A percentile compares a stretch with the other conserved stretches of the same genome.
These are phyloP conservation scores for Mactromeris polynyma DNA, from an alignment of 2,888 invertebrate genomes.

Conservation along the genomic window DNA sequence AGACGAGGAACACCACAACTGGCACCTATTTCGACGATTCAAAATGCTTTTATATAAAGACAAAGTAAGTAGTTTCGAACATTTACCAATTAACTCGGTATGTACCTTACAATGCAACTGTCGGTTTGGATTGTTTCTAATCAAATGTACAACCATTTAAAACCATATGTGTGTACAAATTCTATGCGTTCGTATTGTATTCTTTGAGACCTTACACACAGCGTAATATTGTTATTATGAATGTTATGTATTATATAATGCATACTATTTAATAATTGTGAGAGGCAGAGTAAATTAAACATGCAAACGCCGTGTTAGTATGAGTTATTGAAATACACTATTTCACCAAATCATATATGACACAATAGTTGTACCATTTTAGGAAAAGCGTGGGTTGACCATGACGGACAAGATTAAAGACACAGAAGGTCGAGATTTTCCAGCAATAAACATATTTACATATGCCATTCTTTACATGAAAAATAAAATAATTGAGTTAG, in stretches of 20 bases:
- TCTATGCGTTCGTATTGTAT: not conserved
- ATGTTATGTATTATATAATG: no score
- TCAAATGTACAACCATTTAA: no score
- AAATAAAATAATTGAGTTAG: constrained; percentile 23
- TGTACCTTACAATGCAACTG: no score
- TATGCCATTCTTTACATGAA: constrained; percentile 46
- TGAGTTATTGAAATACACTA: not conserved
- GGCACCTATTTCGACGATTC: constrained; percentile 43
- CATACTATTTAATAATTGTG: no score
- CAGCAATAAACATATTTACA: constrained; percentile 41
- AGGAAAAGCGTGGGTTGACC: constrained; percentile 9
- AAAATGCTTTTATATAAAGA: constrained; percentile 43
- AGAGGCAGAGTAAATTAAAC: no score
- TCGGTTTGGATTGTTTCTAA: no score
- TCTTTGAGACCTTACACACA: not conserved
- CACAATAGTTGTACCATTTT: constrained; percentile 1
- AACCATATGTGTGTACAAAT: no score
- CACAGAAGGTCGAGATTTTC: constrained; percentile 43
- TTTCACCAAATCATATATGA: not conserved
- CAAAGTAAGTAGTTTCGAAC: not conserved
- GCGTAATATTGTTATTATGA: not conserved
- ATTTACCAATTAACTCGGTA: no score
- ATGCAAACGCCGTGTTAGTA: no score
- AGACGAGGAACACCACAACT: constrained; percentile 12
- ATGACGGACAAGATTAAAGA: constrained; percentile 30